These are phyloP conservation scores for Lamprologus tigripictilis DNA, from an alignment of 2,113 vertebrate species.

Conservation along the genomic window DNA sequence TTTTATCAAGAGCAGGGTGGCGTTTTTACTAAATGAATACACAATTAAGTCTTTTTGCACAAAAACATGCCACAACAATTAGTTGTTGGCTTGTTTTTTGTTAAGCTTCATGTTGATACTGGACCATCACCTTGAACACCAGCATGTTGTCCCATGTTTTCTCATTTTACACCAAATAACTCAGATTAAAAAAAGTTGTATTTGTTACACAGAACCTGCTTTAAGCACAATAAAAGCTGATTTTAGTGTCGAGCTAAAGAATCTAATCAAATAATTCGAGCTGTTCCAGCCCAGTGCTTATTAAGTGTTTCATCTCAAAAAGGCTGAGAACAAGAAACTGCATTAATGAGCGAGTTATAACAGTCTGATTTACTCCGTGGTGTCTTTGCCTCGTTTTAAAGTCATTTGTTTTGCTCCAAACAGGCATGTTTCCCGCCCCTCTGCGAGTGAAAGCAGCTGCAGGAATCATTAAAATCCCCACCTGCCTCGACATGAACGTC, in stretches of 20 bases:
- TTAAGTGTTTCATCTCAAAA: not conserved
- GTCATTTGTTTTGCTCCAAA: not conserved
- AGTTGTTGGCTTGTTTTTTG: not conserved
- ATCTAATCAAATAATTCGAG: not conserved
- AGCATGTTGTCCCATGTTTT: not conserved
- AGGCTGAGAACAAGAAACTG: not conserved
- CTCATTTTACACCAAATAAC: not conserved
- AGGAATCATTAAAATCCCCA: not conserved
- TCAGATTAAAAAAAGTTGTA: not conserved
- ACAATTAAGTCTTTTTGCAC: not conserved
- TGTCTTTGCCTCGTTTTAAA: not conserved
- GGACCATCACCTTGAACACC: not conserved
- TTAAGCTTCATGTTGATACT: not conserved
- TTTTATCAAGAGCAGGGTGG: not conserved
- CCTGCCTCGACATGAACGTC: not conserved
- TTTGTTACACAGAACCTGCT: not conserved
- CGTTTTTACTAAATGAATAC: not conserved
- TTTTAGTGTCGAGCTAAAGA: fast-evolving
- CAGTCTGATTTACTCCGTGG: not conserved
- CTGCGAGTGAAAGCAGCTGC: not conserved
- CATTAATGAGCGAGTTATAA: not conserved
- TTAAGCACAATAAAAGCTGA: not conserved
- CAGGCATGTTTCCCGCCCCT: not conserved
- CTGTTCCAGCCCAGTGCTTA: not conserved
- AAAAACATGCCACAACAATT: not conserved